Evolutionary conservation across 2,113 vertebrate genomes (phyloP), one percentile per base, ranked within the genome.

Genomic region (Hassar affinis): DNA sequence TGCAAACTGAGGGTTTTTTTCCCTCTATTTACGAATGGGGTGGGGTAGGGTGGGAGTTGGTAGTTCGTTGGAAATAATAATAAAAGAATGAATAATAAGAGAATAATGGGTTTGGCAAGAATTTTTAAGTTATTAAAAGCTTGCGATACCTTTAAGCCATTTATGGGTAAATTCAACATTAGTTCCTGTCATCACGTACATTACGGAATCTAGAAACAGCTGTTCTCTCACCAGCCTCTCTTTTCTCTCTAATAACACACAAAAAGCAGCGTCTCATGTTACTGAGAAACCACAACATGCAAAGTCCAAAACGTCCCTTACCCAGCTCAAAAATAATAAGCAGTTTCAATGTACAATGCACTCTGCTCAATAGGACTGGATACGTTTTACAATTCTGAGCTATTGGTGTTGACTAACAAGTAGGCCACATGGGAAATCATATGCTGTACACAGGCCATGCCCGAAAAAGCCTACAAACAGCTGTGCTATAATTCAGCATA

Each of bases 321-420:
- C 47, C 30, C 14, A 49, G 7, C 10, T 20, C n/a, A 30, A 18
- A 47, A 52, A 52, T 75, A 33, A 52, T 20, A 45, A 14, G 2
- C 47, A 74, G 47, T 33, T 52, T 75, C 72, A 47, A 75, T 54
- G 49, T 75, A 71, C 22, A 14, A 14, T 33, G 27, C 47, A 75
- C 47, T 75, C 27, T 54, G 72, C 27, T 49, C 72, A 52, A 52
- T 10, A 75, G 49, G 17, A 52, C 72, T 49, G 72, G 17, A 75
- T 51, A 27, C 14, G 6, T 74, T 30, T 4, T 30, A 52, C 27
- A 75, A 75, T 52, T 75, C 72, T 52, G 49, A 25, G 72, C 25
- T 30, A 51, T 74, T 74, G 49, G 45, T 74, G 71, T 74, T 74
- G 71, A 51, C 71, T 74, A 74, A 47, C 38, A 72, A 51, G n/a